These are phyloP conservation scores for Camptogramma bilineatum DNA, from an alignment of 2,888 invertebrate genomes.

Conservation along the genomic window DNA sequence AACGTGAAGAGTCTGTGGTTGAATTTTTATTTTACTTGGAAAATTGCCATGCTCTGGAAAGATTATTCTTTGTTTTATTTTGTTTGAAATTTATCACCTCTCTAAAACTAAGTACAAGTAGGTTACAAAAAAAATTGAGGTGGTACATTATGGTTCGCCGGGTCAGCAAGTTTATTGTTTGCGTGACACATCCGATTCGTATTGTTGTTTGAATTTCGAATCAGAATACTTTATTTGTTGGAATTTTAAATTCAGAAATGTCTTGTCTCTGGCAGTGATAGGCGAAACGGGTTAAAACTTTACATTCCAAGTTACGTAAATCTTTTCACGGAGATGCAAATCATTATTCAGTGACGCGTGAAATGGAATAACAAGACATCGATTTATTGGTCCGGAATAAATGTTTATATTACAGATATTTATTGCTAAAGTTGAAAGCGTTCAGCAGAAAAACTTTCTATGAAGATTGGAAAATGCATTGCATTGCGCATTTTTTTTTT, in stretches of 20 bases:
- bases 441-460: constrained; percentile 21
- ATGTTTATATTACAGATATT: constrained; percentile 25
- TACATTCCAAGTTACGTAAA: constrained; percentile 22
- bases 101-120: neutral
- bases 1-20: neutral
- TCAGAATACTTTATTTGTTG: neutral
- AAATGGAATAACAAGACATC: constrained; percentile 29
- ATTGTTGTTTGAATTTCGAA: neutral
- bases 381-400: constrained; percentile 33
- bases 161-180: no score
- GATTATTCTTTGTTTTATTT: neutral
- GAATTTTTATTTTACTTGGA: neutral
- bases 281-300: neutral
- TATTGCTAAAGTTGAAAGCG: constrained; percentile 22
- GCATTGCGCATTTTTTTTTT: neutral
- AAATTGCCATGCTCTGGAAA: neutral
- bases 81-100: neutral
- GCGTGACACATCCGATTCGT: no score
- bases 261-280: neutral
- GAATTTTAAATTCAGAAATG: neutral
- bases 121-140: no score
- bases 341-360: constrained; percentile 32
- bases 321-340: constrained; percentile 27
- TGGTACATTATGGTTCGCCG: no score
- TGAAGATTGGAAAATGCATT: constrained; percentile 5